Evolutionary conservation across 1,140 invertebrate genomes (phyloP).

Genomic region (Nymphalis io): DNA sequence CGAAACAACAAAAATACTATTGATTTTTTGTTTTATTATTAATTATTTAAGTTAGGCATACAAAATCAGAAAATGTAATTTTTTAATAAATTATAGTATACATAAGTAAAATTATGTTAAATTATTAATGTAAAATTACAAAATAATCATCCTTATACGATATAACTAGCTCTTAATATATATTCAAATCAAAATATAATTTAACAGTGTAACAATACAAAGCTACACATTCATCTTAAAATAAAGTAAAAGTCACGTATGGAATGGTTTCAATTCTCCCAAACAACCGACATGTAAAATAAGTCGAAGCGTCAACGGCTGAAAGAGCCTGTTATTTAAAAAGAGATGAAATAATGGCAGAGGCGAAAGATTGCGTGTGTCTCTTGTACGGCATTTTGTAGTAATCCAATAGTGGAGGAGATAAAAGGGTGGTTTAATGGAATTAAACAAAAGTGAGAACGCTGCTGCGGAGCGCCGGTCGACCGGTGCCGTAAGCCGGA

Average conservation of each 20-base stretch:
- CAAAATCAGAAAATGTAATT: no score
- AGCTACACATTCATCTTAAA: not conserved
- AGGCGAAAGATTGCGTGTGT: slow-evolving; percentile 68
- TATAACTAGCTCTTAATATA: no score
- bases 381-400: slow-evolving; percentile 67
- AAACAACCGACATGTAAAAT: slow-evolving; percentile 19
- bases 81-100: no score
- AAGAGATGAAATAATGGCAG: slow-evolving; percentile 53
- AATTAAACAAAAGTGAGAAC: slow-evolving; percentile 71
- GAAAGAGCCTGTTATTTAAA: slow-evolving; percentile 55
- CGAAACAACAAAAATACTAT: no score
- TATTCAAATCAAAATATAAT: no score
- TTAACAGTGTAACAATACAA: no score
- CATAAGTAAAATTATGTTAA: no score
- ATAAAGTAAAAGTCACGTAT: not conserved
- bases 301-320: slow-evolving; percentile 31
- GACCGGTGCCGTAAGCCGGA: slow-evolving; percentile 62
- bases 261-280: slow-evolving; percentile 22
- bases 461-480: slow-evolving; percentile 34
- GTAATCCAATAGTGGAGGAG: slow-evolving; percentile 75
- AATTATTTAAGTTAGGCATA: no score
- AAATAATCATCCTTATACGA: no score
- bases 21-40: no score
- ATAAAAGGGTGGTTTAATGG: slow-evolving; percentile 79
- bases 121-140: no score